Conservation (phyloP, 1,140 invertebrate species). For the Penaeus chinensis region DNA sequence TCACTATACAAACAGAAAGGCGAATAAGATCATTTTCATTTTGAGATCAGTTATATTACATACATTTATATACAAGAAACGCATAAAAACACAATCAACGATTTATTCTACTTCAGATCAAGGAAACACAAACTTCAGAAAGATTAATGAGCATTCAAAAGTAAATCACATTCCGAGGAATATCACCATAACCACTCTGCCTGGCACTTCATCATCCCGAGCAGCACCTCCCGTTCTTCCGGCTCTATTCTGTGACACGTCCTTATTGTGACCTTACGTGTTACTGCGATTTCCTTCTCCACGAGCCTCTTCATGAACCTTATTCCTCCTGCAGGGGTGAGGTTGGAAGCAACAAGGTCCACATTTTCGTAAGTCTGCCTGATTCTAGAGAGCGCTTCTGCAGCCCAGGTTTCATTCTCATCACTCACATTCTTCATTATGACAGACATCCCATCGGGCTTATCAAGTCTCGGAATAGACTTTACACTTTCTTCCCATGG, state of each 20-base stretch:
- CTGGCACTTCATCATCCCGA: too few species aligned
- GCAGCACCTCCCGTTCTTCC: background rate
- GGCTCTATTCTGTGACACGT: constrained; percentile 1
- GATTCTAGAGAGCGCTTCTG: background rate
- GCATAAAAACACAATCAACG: too few species aligned
- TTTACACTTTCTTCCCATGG: background rate
- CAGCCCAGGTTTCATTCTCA: background rate
- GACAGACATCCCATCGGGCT: background rate
- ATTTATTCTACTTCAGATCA: too few species aligned
- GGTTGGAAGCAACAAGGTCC: constrained; percentile 24
- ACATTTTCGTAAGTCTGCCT: background rate
- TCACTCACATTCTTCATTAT: constrained; percentile 5
- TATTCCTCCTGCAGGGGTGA: constrained; percentile 10
- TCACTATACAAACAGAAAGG: too few species aligned
- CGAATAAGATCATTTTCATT: too few species aligned
- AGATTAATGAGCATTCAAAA: too few species aligned
- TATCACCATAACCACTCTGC: too few species aligned
- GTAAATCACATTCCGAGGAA: too few species aligned
- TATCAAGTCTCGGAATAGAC: background rate
- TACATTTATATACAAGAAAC: too few species aligned
- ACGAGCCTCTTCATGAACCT: background rate
- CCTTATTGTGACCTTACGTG: background rate
- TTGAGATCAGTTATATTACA: too few species aligned
- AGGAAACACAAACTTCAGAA: too few species aligned
- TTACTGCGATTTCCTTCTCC: background rate